phyloP scores from a whole-genome alignment of 2,888 invertebrate species.

The Gari tellinella region DNA sequence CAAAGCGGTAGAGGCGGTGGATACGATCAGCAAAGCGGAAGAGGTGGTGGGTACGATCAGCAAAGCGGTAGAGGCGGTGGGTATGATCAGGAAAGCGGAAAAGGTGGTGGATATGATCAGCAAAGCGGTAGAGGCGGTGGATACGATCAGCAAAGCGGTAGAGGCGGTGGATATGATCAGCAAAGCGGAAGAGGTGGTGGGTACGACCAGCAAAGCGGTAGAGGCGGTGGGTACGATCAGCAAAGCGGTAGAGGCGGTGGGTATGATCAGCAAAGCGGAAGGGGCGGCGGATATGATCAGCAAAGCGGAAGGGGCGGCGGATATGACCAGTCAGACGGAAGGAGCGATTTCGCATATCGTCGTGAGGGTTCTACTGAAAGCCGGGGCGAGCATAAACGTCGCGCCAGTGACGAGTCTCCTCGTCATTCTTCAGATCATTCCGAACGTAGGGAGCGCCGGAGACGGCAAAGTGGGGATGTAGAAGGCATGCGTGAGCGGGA shows the following conservation, averaged over 20 bases:
- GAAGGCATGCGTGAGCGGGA: slow-evolving; percentile 48
- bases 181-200: slow-evolving; percentile 1
- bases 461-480: slow-evolving; percentile 49
- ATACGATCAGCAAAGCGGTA: too few relatives aligned
- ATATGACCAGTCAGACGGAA: slow-evolving; percentile 18
- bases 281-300: too few relatives aligned
- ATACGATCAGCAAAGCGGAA: too few relatives aligned
- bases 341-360: slow-evolving; percentile 1
- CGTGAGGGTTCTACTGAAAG: slow-evolving; percentile 3
- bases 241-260: slow-evolving; percentile 5
- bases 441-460: slow-evolving; percentile 39
- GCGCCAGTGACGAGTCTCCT: slow-evolving; percentile 31
- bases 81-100: too few relatives aligned
- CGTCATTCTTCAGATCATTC: slow-evolving; percentile 23
- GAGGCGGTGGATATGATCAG: slow-evolving; percentile 17
- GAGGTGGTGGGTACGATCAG: slow-evolving; percentile 17
- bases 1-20: slow-evolving; percentile 1
- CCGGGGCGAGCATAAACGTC: slow-evolving; percentile 10
- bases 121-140: slow-evolving; percentile 1
- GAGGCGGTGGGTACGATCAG: slow-evolving; percentile 18
- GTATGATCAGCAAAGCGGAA: slow-evolving; percentile 15
- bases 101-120: slow-evolving; percentile 16
- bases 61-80: slow-evolving; percentile 1
- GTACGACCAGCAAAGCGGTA: too few relatives aligned
- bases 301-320: too few relatives aligned